Evolutionary conservation across 1,140 invertebrate species (phyloP).

Genomic region (Andrena cerasifolii): DNA sequence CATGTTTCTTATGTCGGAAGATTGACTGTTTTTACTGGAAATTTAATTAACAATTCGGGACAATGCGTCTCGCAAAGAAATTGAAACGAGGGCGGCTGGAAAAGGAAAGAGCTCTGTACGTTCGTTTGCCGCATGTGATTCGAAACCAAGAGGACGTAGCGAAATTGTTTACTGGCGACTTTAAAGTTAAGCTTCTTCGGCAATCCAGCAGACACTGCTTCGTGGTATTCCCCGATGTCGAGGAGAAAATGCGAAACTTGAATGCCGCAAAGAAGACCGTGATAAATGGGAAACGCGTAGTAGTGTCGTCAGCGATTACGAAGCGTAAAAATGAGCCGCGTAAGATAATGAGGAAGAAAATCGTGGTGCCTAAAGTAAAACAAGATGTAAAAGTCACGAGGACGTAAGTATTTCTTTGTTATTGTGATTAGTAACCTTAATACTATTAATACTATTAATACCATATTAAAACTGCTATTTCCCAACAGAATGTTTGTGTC

Average conservation of each 20-base stretch:
- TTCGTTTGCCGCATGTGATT: slow-evolving; percentile 70
- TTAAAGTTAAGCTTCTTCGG: slow-evolving; percentile 69
- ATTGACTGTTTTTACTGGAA: neutral
- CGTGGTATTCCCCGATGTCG: slow-evolving; percentile 66
- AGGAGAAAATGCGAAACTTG: slow-evolving; percentile 68
- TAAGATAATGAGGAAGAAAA: slow-evolving; percentile 54
- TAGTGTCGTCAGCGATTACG: slow-evolving; percentile 41
- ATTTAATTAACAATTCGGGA: neutral
- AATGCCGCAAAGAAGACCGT: slow-evolving; percentile 56
- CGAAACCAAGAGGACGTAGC: slow-evolving; percentile 63
- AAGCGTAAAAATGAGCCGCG: slow-evolving; percentile 20
- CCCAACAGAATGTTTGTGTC: slow-evolving; percentile 66
- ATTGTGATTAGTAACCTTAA: neutral
- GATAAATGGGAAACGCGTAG: slow-evolving; percentile 66
- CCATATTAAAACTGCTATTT: slow-evolving; percentile 29
- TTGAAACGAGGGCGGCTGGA: slow-evolving; percentile 13
- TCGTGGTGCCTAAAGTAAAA: slow-evolving; percentile 56
- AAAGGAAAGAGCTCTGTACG: slow-evolving; percentile 66
- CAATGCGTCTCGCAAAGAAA: neutral
- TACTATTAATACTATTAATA: too few relatives aligned
- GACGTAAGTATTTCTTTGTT: slow-evolving; percentile 51
- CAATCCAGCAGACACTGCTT: slow-evolving; percentile 70
- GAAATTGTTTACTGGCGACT: slow-evolving; percentile 67
- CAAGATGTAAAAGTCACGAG: slow-evolving; percentile 44
- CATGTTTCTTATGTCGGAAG: neutral